These are phyloP conservation scores for Hydriomena furcata DNA, from an alignment of 2,888 invertebrate genomes.

Conservation along the genomic window DNA sequence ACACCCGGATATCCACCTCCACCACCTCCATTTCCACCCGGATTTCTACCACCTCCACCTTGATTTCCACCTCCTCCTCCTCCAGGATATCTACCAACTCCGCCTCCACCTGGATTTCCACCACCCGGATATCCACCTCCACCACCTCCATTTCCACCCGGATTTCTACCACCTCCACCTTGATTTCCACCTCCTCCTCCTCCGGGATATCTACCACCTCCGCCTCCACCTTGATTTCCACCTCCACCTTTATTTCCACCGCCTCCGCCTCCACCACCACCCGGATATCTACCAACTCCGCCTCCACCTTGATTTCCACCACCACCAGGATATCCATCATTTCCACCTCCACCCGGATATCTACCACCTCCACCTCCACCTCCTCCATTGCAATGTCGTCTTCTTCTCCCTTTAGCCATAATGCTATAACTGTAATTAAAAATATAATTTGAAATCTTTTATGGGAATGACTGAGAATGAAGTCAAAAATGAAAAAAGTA, in stretches of 20 bases:
- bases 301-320: neutral
- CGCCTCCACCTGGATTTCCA: neutral
- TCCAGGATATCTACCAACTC: neutral
- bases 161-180: neutral
- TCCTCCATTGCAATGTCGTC: too few relatives aligned
- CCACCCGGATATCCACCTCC: neutral
- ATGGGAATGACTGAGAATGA: too few relatives aligned
- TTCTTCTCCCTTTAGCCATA: too few relatives aligned
- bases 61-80: neutral
- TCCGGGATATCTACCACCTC: neutral
- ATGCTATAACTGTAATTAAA: too few relatives aligned
- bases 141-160: neutral
- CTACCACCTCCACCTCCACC: neutral
- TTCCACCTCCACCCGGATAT: neutral
- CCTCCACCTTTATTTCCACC: too few relatives aligned
- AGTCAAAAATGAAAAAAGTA: too few relatives aligned
- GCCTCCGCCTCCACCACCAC: neutral
- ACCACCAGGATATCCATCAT: neutral
- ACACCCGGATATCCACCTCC: too few relatives aligned
- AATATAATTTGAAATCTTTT: too few relatives aligned
- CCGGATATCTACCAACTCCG: neutral
- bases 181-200: neutral
- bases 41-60: neutral
- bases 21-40: too few relatives aligned
- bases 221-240: neutral